Evolutionary conservation across 2,888 invertebrate genomes (phyloP).

Genomic region (Zeuzera pyrina): DNA sequence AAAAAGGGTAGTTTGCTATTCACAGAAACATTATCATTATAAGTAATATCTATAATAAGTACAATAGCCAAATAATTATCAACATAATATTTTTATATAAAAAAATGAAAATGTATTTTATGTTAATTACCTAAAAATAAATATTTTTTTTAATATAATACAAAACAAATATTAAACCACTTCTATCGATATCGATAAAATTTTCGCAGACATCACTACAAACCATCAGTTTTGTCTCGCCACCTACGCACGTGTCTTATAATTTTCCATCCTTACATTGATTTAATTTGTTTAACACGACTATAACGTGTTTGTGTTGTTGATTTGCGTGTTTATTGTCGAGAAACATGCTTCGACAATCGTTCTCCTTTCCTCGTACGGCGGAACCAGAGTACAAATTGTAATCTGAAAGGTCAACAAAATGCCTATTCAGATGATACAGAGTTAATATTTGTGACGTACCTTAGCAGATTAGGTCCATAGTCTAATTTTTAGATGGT

Average conservation of each 20-base stretch:
- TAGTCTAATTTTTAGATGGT: no score
- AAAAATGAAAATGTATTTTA: not conserved
- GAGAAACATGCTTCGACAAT: slow-evolving; percentile 12
- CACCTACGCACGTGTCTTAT: slow-evolving; percentile 17
- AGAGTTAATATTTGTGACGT: no score
- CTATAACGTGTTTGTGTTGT: slow-evolving; percentile 16
- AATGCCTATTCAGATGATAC: no score
- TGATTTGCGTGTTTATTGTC: slow-evolving; percentile 16
- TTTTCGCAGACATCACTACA: slow-evolving; percentile 5
- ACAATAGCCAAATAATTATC: no score
- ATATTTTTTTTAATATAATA: not conserved
- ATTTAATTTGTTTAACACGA: slow-evolving; percentile 21
- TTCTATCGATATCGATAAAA: slow-evolving; percentile 1
- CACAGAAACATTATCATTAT: no score
- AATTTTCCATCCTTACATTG: slow-evolving; percentile 19
- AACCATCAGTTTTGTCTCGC: slow-evolving; percentile 11
- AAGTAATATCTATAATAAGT: not conserved
- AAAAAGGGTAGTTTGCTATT: no score
- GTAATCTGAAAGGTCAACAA: no score
- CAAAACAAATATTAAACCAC: not conserved
- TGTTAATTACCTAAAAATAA: not conserved
- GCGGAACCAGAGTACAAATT: not conserved
- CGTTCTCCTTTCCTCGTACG: not conserved
- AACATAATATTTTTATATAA: not conserved
- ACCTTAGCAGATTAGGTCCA: no score